Base-by-base conservation (phyloP, 2,797 vertebrate species). In the Brachymystax lenok region DNA sequence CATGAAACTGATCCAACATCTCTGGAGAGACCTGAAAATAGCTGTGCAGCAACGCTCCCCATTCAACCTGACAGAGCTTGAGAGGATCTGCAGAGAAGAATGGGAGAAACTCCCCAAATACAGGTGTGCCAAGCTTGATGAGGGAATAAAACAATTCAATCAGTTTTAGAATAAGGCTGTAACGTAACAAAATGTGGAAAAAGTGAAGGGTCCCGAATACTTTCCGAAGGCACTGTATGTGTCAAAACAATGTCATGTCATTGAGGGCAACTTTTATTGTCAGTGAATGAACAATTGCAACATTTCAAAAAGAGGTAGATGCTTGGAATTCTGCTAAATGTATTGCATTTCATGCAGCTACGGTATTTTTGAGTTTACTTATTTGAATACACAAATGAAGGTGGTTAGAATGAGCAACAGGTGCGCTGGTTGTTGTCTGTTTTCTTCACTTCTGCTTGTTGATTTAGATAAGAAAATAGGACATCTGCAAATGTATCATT, bases 391-490 rank as follows among this genome's bases (percentile, higher is more conserved):
- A 56, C 17, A 56, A 46, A 17, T n/a, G 6, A 56, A 56, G 52
- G 52, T 46, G 40, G 52, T 1, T 56, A 17, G 52, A 54, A 54
- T 16, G 52, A 51, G 71, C 79, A 72, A 75, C 83, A 85, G 85
- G 82, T 85, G 82, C 70, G 76, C n/a, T 7, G 69, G n/a, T 33
- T 46, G 61, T 74, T 63, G 59, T 4, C 33, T 16, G 73, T 40
- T 74, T 35, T 8, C 59, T 40, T 40, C 12, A 74, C 14, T 75
- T 78, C 21, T 69, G 80, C 33, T 52, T 28, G 46, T 76, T 82
- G 40, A 71, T 68, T 83, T 74, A 76, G 76, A 78, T 79, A 77
- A 85, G 77, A 35, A 51, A 56, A 81, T 61, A 74, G 33, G 30
- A 64, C 68, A 83, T 84, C 59, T 79, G 77, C 72, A 77, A 71